Evolutionary conservation across 2,797 vertebrate species (phyloP).

Genomic region (Platyrinchus mystaceus): DNA sequence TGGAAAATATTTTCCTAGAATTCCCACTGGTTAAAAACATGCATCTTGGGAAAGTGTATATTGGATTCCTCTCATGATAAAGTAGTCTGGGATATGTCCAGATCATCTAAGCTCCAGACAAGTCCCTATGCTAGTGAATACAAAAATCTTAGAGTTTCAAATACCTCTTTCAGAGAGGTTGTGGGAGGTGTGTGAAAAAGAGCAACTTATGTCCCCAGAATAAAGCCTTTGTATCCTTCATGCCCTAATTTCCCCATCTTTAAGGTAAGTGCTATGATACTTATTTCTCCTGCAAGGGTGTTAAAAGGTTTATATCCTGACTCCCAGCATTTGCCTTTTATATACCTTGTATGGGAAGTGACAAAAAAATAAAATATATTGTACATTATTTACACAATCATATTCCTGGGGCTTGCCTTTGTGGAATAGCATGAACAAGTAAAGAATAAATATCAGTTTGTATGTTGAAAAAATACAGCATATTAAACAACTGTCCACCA

Average conservation of each 20-base stretch:
- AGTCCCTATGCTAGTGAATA: neutral
- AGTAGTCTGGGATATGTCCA: neutral
- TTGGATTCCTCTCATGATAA: neutral
- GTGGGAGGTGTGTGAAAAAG: neutral
- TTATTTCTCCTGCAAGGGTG: neutral
- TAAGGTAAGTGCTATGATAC: neutral
- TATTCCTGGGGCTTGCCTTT: neutral
- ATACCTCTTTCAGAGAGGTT: neutral
- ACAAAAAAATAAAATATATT: neutral
- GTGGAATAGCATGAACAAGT: neutral
- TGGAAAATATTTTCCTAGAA: neutral
- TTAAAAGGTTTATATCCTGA: neutral
- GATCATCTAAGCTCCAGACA: neutral
- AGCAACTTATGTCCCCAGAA: neutral
- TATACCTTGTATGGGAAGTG: neutral
- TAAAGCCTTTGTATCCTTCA: neutral
- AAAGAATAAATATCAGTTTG: neutral
- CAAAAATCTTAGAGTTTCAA: neutral
- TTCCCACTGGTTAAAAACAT: neutral
- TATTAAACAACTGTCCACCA: fast-evolving
- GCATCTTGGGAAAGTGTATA: neutral
- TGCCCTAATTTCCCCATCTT: neutral
- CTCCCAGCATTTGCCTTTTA: neutral
- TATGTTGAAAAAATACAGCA: neutral
- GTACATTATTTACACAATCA: neutral